Evolutionary conservation across 2,888 invertebrate species (phyloP), one percentile per base, ranked within the genome.

Genomic region (Hirtodrosophila trivittata): DNA sequence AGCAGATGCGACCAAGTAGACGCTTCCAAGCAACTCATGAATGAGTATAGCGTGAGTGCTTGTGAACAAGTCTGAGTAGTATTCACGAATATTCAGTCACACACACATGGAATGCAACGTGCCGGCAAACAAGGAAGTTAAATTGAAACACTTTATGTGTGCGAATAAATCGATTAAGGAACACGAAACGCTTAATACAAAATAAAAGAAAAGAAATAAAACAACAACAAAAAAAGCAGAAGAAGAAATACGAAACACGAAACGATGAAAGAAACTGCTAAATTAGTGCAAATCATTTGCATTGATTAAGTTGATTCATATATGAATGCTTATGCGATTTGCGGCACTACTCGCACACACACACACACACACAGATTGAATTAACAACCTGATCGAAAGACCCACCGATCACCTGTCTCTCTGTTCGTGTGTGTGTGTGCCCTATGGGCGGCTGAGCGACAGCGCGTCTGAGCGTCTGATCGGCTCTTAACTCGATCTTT

Each of bases 281-380:
- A 78, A 84, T 84, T 81, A 81, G 78, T 84, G 77, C 85, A 84
- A 77, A 75, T 60, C 68, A 84, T 78, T 78, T 81, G 78, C 81
- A 84, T 78, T 80, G 77, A 77, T 84, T 77, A 80, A 71, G 52
- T 64, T 74, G 58, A 77, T 75, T 75, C 70, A 74, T 67, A 71
- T 71, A 59, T 58, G 65, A 64, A 71, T 74, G 58, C 63, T 76
- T 64, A 65, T 82, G 72, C 65, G 57, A 66, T 55, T 76, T 60
- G 41, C 72, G 68, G 51, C 67, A 52, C 41, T 18, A 13, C 16
- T 7, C 28, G n/a, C 28, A 28, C 28, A 28, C 28, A 28, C 28
- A 28, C 9, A 28, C 9, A 28, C 9, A 28, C 9, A 28, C 9
- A 28, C 5, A 28, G 1, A 28, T 1, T 7, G n/a, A 28, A 28